Conservation (phyloP, 2,888 invertebrate genomes). For the Meghimatium bilineatum region DNA sequence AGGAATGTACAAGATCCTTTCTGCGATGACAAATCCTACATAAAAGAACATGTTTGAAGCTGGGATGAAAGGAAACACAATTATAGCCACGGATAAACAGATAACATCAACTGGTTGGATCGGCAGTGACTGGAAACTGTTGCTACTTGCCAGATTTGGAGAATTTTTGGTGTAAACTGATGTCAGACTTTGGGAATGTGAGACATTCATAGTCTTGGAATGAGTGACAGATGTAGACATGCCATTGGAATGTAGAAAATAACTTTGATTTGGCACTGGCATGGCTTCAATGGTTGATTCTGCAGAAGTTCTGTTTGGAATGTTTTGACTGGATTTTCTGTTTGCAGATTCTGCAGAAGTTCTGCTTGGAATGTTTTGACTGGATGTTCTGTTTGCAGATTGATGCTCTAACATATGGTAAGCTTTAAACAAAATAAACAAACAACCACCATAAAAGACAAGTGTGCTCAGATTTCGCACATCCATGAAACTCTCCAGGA, state of each 20-base stretch:
- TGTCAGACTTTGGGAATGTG: not conserved
- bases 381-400: not conserved
- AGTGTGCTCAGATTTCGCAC: constrained; percentile 86
- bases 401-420: not conserved
- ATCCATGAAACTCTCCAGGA: constrained; percentile 87
- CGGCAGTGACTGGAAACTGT: not conserved
- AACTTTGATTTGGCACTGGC: not conserved
- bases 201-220: not conserved
- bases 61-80: constrained; percentile 94
- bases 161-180: not conserved
- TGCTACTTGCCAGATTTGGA: not conserved
- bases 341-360: not conserved
- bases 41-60: constrained; percentile 97
- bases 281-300: not conserved
- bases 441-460: constrained; percentile 82
- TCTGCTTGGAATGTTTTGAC: too few relatives aligned
- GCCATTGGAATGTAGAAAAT: constrained; percentile 11
- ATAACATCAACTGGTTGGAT: constrained; percentile 57
- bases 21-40: constrained; percentile 98
- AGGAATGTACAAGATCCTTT: constrained; percentile 95
- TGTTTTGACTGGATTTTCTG: not conserved
- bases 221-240: not conserved
- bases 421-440: not conserved
- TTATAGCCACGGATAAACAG: constrained; percentile 81
- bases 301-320: too few relatives aligned